Base-by-base conservation (phyloP, 1,140 invertebrate genomes). In the Cyrtorhinus lividipennis region DNA sequence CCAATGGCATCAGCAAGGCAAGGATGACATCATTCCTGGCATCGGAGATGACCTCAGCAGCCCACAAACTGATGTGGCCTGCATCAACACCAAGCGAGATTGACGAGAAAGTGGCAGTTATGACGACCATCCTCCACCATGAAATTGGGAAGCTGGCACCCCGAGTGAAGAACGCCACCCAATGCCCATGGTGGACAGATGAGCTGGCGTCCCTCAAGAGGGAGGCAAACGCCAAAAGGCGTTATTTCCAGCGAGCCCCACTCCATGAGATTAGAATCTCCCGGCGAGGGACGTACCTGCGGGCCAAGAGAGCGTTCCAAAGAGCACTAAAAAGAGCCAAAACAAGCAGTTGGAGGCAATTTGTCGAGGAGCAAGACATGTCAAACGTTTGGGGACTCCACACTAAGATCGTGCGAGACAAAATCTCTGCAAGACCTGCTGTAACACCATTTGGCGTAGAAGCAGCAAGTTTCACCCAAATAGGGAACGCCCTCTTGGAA, bases 161-260 rank as follows among this genome's bases (percentile, higher is more conserved):
- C 2, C 56, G 56, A 1, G 20, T 20, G 5, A 22, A 13, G 13
- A 20, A 23, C 24, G 2, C 13, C 5, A 8, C 15, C 2, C 20
- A 57, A 23, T 24, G 20, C 56, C 56, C 56, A 2, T 57, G 56
- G 56, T 57, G 56, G 56, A 57, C 20, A 20, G 56, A 57, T 2
- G 56, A 57, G 24, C 5, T 57, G 15, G 18, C 15, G 18, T 23
- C 56, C 18, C 56, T 57, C 20, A 20, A 57, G 3, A 2, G 23
- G 15, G 22, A n/a, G 15, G 8, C 48, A 20, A 18, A 23, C 20
- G 15, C 15, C 22, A 23, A n/a, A 10, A n/a, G 48, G 15, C 15
- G 48, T 5, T 18, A 8, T 5, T 56, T 18, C 18, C 48, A 56
- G 18, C 48, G 48, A 56, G 8, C 15, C 20, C 5, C 8, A 18